Base-by-base conservation (phyloP, 2,113 vertebrate genomes). In the Clarias macrocephalus region DNA sequence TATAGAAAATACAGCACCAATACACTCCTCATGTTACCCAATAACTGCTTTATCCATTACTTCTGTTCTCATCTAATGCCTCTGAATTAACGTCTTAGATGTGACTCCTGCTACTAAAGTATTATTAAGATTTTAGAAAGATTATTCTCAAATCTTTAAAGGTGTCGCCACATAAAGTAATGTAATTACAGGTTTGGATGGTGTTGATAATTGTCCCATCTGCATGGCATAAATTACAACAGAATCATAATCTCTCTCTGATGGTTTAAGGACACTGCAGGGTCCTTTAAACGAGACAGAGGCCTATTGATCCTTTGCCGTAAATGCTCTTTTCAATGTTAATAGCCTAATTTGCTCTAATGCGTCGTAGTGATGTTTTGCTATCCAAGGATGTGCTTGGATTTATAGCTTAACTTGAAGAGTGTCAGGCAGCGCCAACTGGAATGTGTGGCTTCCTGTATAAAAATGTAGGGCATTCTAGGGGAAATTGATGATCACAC, bases 211-310 rank as follows among this genome's bases (percentile, higher is more conserved):
- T 97, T 93, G 94, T 95, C 94, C 96, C 94, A 96, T 96, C 96
- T 96, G 94, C 94, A 95, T 94, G 95, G 96, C 97, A 97, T 97
- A 96, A 97, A 98, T 96, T 56, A 77, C 95, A 95, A 95, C 94
- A 93, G 92, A 95, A 95, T 96, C 95, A 96, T 96, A 95, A 97
- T 96, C 95, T 96, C 92, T 94, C 95, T 96, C 94, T 97, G 95
- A 97, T 96, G 95, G 93, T 95, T 96, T 96, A 96, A 97, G 96
- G 96, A 97, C 96, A 97, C 96, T 95, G 93, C 96, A 94, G 96
- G 96, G 95, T 95, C 95, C 95, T 96, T 95, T 97, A 97, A 97
- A 97, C 94, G 95, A 95, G 96, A 96, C 94, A 95, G 96, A 94
- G 94, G 95, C 95, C 94, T 96, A 97, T 98, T 95, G 96, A 98